Evolutionary conservation across 1,140 invertebrate species (phyloP).

Genomic region (honey bee (Apis mellifera)): Amel_HAv3.1 CM009944.2:4289001-4289500

Average conservation of each 20-base stretch:
- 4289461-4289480: constrained; percentile 17
- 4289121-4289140: no score
- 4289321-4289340: constrained; percentile 12
- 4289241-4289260: not conserved
- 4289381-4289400: constrained; percentile 36
- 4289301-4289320: not conserved
- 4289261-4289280: not conserved
- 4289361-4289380: constrained; percentile 25
- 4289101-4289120: no score
- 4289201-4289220: not conserved
- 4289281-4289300: not conserved
- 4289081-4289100: no score
- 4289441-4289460: constrained; percentile 16
- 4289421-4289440: constrained; percentile 26
- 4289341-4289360: constrained; percentile 28
- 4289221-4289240: not conserved
- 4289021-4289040: not conserved
- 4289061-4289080: not conserved
- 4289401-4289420: not conserved
- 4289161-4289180: not conserved
- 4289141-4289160: not conserved
- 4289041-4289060: not conserved
- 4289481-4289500: not conserved
- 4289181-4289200: not conserved
- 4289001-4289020: not conserved